Evolutionary conservation across 2,113 vertebrate genomes (phyloP).

Genomic region (Campylorhamphus procurvoides): DNA sequence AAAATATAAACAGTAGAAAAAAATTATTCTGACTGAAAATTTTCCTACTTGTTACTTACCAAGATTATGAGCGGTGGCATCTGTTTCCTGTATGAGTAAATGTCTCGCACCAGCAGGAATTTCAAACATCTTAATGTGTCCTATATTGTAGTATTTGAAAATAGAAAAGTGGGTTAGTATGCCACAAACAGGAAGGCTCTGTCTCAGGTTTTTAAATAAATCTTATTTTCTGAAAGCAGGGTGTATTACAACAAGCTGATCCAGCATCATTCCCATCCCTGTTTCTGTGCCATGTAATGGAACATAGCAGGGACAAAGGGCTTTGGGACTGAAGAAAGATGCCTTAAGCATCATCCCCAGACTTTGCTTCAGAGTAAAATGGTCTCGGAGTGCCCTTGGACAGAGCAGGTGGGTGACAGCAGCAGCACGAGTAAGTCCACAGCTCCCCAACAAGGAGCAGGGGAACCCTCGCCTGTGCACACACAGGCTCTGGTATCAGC

Average conservation of each 20-base stretch:
- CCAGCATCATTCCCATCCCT: not conserved
- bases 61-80: slow-evolving; percentile 83
- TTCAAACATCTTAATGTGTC: slow-evolving; percentile 93
- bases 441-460: not conserved
- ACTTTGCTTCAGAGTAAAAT: not conserved
- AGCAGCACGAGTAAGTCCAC: not conserved
- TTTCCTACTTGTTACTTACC: slow-evolving; percentile 75
- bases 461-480: not conserved
- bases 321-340: not conserved
- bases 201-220: not conserved
- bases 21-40: not conserved
- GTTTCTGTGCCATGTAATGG: not conserved
- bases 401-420: not conserved
- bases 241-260: not conserved
- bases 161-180: not conserved
- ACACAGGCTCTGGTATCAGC: not conserved
- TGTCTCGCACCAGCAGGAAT: slow-evolving; percentile 93
- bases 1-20: slow-evolving; percentile 4
- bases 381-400: not conserved
- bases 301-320: not conserved
- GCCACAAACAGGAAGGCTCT: not conserved
- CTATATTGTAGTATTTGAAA: slow-evolving; percentile 68
- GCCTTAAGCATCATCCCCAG: not conserved
- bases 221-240: not conserved
- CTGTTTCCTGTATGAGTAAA: slow-evolving; percentile 91